Base-by-base conservation (phyloP, 2,888 invertebrate genomes). In the Cecidostiba fungosa region DNA sequence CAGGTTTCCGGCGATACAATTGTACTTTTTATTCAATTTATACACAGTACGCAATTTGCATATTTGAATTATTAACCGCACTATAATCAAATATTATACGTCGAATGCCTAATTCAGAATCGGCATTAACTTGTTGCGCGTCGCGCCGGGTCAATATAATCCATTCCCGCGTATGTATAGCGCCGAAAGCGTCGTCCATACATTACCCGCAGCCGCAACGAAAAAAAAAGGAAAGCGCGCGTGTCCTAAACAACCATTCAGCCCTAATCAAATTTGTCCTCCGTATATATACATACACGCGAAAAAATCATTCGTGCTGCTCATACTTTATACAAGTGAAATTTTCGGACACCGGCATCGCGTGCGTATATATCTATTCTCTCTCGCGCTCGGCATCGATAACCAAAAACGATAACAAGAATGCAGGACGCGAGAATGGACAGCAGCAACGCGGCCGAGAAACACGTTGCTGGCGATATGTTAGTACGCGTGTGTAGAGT, bases 361-460 rank as follows among this genome's bases (percentile, higher is more conserved):
- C 77, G 50, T 47, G 19, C 19, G 19, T n/a, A 16, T n/a, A 16
- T 16, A 10, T n/a, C 19, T 62, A 36, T 43, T 70, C 77, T 54
- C 74, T 72, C 12, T n/a, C 43, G 54, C 54, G 70, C 59, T 62
- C 29, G 29, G 29, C 81, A 84, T 84, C 84, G 84, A 87, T 14
- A 84, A 84, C 81, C 85, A 78, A 87, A 84, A 85, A 82, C 85
- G 87, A 85, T 87, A 87, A 85, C 84, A 85, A 87, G 87, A 87
- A 87, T 82, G 77, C 85, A 78, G 85, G 74, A 59, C 84, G 66
- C 66, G 83, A n/a, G n/a, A 82, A 81, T 87, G 79, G 77, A 80
- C 62, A 76, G 70, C 66, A 78, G 12, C 43, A 10, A 6, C 62
- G 66, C 29, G 26, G 77, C 16, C 43, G 84, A 72, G 83, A 32